Evolutionary conservation across 2,113 vertebrate genomes (phyloP), one percentile per base, ranked within the genome.

Genomic region (Chionomys nivalis): DNA sequence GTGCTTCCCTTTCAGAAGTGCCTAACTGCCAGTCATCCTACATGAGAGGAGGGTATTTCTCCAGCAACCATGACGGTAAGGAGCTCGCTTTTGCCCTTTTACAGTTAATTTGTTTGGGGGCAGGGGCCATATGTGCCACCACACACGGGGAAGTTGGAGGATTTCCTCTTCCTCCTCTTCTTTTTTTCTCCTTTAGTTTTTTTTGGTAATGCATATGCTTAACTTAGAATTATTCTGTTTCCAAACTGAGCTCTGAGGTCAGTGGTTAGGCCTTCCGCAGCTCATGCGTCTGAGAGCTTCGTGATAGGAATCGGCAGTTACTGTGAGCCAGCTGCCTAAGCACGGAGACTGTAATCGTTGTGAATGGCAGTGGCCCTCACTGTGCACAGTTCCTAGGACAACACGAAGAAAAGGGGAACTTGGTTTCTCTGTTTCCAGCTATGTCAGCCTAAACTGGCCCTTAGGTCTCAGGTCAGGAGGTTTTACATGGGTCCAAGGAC

Each of bases 21-120:
- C 99, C 99, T 98, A 99, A 99, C 98, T 99, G 99, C 98, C 99
- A 99, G 98, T 99, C 99, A 58, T 98, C 99, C 0, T 99, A 99
- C 95, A 98, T 99, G 97, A 99, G 99, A 98, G 98, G 98, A 70
- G 99, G 98, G 0, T 99, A 99, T 98, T 99, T 99, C 98, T 99
- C 99, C 94, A 99, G 98, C 96, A 99, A 98, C 98, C 99, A 99
- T 91, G 99, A 99, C 4, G 98, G 99, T 99, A 98, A 99, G 99
- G 98, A 65, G 55, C 36, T 16, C 28, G 0, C 36, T 73, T 91
- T 47, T 65, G 39, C 52, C 28, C 61, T 31, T 49, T 23, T 1
- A 17, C 31, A 28, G 49, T 39, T 52, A 72, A 24, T 39, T 42
- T 36, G 23, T 31, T 63, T 44, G 26, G 24, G 82, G 58, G 16